Evolutionary conservation across 2,113 vertebrate species (phyloP), one percentile per base, ranked within the genome.

Genomic region (Proteles cristata): DNA sequence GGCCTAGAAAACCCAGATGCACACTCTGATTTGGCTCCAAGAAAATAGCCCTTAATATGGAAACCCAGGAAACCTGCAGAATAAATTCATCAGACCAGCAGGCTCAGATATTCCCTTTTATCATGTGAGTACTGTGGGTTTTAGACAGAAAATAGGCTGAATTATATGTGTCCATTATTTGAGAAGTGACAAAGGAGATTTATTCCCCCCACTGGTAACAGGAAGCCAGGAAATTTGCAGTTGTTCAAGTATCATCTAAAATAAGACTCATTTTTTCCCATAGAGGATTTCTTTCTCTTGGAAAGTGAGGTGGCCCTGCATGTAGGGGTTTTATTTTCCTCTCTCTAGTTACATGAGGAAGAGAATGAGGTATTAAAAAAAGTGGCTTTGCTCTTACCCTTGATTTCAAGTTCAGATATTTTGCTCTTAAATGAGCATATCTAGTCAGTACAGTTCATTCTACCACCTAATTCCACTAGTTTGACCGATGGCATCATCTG

Each of bases 191-290:
- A 96, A 94, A 97, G 95, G 83, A 85, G 58, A 93, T 93, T 73
- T 93, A 63, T 73, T 73, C 33, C n/a, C 43, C 45, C 5, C 39
- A 35, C n/a, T 15, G 69, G 65, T 93, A 76, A 97, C 25, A 85
- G 90, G 76, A 96, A 96, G 43, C 73, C 73, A 79, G 65, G 80
- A 93, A 94, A 96, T 93, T 63, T 69, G 43, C 25, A 71, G 77
- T 93, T 97, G 55, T 94, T 97, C 87, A 93, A 93, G 68, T 88
- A 81, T 80, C 71, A 65, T 39, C 90, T 68, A 92, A 96, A 98
- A 94, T 87, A 69, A 50, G 50, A 43, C 73, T 90, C 26, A 81
- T 86, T 91, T 33, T 35, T 71, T 1, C 58, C 23, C 16, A 39
- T 2, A 45, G 43, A 69, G 26, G 48, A 91, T 90, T 65, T 97